Base-by-base conservation (phyloP, 2,797 vertebrate species). In the Xenentodon cancila region DNA sequence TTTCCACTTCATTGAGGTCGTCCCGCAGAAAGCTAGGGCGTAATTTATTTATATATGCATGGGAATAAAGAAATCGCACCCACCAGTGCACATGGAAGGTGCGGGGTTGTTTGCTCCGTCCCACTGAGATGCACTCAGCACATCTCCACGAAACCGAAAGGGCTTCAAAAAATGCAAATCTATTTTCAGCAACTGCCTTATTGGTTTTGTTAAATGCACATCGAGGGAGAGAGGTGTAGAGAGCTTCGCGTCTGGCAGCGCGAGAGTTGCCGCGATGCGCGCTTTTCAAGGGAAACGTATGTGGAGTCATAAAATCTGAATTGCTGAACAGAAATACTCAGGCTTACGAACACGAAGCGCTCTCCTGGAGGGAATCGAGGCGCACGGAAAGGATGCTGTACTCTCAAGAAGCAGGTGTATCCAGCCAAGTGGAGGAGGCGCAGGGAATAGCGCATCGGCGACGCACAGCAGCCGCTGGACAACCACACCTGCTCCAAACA, bases 371-470 rank as follows among this genome's bases (percentile, higher is more conserved):
- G n/a, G 13, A 48, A 59, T 51, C 5, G 1, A 50, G 18, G 69
- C 62, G 62, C 68, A 48, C 7, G 64, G 59, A 48, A 46, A 84
- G 68, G 51, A 86, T 82, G 88, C 75, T 81, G 69, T 44, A 53
- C 64, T 71, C 64, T n/a, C 20, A 22, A 48, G 64, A 77, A 73
- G 79, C 88, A 85, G 84, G 82, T 89, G 89, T n/a, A 79, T 64
- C 69, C 52, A 59, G 52, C 48, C 69, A 57, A 71, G 66, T 50
- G 82, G 80, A 76, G 62, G 74, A 74, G 68, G 73, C 63, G 79
- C 81, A 34, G 52, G 65, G 17, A 71, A 8, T 65, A 50, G 61
- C 61, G 65, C 62, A 3, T 66, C 71, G 80, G 73, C 54, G 30
- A 75, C 82, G 75, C 80, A 70, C 81, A 59, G 9, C 68, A 59